Evolutionary conservation across 2,888 invertebrate species (phyloP).

Genomic region (Xanthorhoe designata): DNA sequence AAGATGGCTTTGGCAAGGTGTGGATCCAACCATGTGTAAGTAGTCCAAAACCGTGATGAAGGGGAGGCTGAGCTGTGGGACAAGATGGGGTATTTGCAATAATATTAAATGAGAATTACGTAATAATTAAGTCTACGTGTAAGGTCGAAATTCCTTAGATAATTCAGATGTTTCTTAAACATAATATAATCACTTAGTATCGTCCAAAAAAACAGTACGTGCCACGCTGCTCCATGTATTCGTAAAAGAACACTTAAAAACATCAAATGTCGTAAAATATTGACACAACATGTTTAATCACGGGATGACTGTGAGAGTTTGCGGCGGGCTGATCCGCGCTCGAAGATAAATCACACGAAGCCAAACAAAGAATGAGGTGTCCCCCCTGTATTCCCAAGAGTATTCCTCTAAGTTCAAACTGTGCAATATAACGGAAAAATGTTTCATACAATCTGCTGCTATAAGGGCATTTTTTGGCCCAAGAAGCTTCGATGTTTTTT

Average conservation of each 20-base stretch:
- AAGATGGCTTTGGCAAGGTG: no score
- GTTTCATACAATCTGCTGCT: background rate
- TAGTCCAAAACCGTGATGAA: no score
- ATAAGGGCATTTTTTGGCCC: background rate
- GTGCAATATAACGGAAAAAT: conserved; percentile 21
- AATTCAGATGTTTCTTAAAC: background rate
- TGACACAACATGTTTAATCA: conserved; percentile 61
- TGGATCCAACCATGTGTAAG: no score
- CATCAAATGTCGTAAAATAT: conserved; percentile 46
- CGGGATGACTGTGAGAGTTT: conserved; percentile 63
- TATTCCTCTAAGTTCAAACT: conserved; percentile 19
- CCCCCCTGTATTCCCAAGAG: conserved; percentile 33
- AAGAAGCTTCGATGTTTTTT: no score
- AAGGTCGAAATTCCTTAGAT: no score
- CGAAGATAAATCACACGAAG: conserved; percentile 78
- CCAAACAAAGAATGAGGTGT: conserved; percentile 65
- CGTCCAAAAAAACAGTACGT: conserved; percentile 13
- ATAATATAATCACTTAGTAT: background rate
- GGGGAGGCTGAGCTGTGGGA: no score
- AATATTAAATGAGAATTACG: no score
- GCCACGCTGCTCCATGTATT: conserved; percentile 5
- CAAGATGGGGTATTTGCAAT: no score
- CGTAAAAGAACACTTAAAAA: conserved; percentile 32
- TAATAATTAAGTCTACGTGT: no score
- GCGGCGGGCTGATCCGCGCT: conserved; percentile 67